Conservation (phyloP, 2,797 vertebrate genomes). For the Platalea minor region DNA sequence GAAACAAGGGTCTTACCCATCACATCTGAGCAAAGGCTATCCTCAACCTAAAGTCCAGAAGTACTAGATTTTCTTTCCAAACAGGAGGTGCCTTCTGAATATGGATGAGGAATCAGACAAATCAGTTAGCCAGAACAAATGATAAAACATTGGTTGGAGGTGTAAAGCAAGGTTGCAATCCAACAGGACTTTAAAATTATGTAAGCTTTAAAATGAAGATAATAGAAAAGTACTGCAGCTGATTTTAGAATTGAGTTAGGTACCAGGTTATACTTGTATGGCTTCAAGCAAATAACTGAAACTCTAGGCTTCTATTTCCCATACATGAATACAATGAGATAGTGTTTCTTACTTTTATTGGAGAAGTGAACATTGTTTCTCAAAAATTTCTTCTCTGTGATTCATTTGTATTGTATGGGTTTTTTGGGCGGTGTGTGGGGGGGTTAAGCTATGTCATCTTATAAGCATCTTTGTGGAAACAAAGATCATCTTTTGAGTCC, state of each 20-base stretch:
- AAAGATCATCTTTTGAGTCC: neutral
- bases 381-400: neutral
- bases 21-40: neutral
- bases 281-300: neutral
- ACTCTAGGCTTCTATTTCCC: neutral
- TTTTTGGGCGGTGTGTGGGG: rapidly evolving
- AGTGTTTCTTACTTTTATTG: neutral
- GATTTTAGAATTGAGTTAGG: neutral
- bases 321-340: neutral
- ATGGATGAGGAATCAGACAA: neutral
- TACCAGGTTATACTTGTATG: neutral
- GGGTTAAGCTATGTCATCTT: neutral
- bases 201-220: neutral
- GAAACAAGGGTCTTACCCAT: neutral
- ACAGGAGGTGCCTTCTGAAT: neutral
- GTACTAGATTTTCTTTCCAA: neutral
- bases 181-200: neutral
- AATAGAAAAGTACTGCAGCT: neutral
- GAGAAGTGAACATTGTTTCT: neutral
- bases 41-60: neutral
- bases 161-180: neutral
- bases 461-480: neutral
- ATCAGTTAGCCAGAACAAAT: neutral
- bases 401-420: neutral
- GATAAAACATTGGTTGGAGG: neutral